phyloP scores from a whole-genome alignment of 2,797 vertebrate species.

The Myotis daubentonii region DNA sequence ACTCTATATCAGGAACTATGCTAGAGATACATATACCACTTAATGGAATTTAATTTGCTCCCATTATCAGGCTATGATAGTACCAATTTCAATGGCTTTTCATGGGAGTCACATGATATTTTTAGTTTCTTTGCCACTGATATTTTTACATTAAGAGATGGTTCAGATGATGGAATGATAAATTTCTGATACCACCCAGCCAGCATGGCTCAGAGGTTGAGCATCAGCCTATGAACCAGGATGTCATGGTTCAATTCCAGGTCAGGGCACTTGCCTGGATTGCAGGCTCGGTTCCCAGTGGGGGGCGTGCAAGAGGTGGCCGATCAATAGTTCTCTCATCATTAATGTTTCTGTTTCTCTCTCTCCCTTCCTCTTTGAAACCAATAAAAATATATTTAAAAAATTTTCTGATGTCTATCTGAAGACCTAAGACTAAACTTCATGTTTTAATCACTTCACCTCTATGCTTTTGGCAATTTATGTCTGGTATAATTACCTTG shows the following conservation, averaged over 20 bases:
- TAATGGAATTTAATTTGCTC: conserved; percentile 20
- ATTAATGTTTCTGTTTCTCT: too few relatives aligned
- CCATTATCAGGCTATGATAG: not conserved
- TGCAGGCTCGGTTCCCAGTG: too few relatives aligned
- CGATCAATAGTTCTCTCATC: too few relatives aligned
- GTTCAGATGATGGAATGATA: not conserved
- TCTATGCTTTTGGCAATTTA: not conserved
- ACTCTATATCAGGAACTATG: not conserved
- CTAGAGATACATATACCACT: not conserved
- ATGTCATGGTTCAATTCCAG: too few relatives aligned
- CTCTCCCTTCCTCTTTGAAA: too few relatives aligned
- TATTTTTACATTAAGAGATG: conserved; percentile 2
- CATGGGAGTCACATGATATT: not conserved
- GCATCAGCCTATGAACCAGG: too few relatives aligned
- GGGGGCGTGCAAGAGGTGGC: too few relatives aligned
- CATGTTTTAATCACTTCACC: not conserved
- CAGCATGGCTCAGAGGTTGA: too few relatives aligned
- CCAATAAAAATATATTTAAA: too few relatives aligned
- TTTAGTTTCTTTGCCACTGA: not conserved
- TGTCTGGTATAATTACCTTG: not conserved
- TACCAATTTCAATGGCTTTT: conserved; percentile 23
- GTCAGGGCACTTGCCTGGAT: too few relatives aligned
- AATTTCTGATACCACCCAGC: not conserved
- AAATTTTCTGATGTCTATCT: not conserved
- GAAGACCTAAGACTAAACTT: not conserved